phyloP scores from a whole-genome alignment of 1,140 invertebrate genomes.

The Chelonus insularis region DNA sequence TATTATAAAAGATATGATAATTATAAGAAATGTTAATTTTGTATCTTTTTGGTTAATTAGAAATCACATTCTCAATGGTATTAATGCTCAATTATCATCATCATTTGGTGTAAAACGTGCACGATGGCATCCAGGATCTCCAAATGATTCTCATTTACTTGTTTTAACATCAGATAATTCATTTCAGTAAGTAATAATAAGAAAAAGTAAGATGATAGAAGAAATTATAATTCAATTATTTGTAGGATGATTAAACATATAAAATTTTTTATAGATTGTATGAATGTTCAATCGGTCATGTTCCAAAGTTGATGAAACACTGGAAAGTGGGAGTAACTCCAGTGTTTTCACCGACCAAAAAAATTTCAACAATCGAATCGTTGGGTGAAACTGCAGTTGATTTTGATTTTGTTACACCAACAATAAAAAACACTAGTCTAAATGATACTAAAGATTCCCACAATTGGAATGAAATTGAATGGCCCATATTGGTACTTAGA shows the following conservation, averaged over 20 bases:
- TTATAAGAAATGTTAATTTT: slow-evolving; percentile 3
- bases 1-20: no score
- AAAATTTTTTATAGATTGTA: slow-evolving; percentile 56
- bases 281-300: slow-evolving; percentile 52
- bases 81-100: slow-evolving; percentile 58
- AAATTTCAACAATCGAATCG: slow-evolving; percentile 63
- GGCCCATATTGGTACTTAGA: slow-evolving; percentile 77
- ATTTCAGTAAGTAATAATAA: slow-evolving; percentile 66
- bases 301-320: slow-evolving; percentile 56
- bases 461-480: slow-evolving; percentile 61
- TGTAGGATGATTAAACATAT: slow-evolving; percentile 24
- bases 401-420: slow-evolving; percentile 78
- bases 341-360: slow-evolving; percentile 54
- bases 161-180: slow-evolving; percentile 82
- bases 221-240: no score
- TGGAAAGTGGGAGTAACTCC: slow-evolving; percentile 66
- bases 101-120: slow-evolving; percentile 68
- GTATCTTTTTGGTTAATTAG: slow-evolving; percentile 48
- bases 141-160: slow-evolving; percentile 73
- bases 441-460: slow-evolving; percentile 34
- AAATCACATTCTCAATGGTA: slow-evolving; percentile 66
- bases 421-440: slow-evolving; percentile 19
- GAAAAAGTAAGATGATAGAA: no score
- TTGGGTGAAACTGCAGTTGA: slow-evolving; percentile 81
- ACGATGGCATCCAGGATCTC: slow-evolving; percentile 82